Base-by-base conservation (phyloP, 2,888 invertebrate species). In the Drosophila recens region DNA sequence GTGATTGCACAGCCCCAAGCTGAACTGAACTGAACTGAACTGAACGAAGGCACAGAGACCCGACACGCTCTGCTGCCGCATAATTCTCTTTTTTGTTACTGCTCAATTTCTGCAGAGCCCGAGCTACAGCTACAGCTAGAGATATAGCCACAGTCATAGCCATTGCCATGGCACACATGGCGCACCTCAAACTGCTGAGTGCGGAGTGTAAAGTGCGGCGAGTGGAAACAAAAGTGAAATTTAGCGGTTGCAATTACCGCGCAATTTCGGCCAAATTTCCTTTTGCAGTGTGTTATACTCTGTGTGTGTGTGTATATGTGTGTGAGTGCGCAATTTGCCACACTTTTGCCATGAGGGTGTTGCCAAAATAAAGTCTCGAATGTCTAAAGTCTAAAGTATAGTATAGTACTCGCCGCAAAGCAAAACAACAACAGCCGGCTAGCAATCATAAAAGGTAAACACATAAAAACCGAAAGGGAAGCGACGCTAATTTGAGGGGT, bases 181-280 rank as follows among this genome's bases (percentile, higher is more conserved):
- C 58, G 48, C 54, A 58, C 27, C 58, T 58, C 48, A 40, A 54
- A 45, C 63, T 68, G 56, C 46, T 8, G 30, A 30, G 23, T 45
- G 45, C 0, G 34, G 30, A 10, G 45, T 43, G 56, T 10, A 13
- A 20, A 20, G 13, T 11, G 34, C 11, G 49, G 52, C 5, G 40
- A 15, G 30, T 42, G 57, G 52, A 66, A 79, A 77, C 77, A 89
- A 88, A 88, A 89, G 87, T 87, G 89, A 87, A 89, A 89, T 88
- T 89, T 85, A 84, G 87, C 84, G 84, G 83, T 78, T 82, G 87
- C 87, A 89, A 89, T 87, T 87, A 83, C 88, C 84, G 87, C 79
- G 80, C 86, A 85, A 87, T 86, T 83, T 87, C 78, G 75, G 66
- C 84, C 84, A 78, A 85, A 85, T 81, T 83, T 86, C 79, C 86